phyloP scores from a whole-genome alignment of 1,140 invertebrate species.

The Drosophila erecta region DNA sequence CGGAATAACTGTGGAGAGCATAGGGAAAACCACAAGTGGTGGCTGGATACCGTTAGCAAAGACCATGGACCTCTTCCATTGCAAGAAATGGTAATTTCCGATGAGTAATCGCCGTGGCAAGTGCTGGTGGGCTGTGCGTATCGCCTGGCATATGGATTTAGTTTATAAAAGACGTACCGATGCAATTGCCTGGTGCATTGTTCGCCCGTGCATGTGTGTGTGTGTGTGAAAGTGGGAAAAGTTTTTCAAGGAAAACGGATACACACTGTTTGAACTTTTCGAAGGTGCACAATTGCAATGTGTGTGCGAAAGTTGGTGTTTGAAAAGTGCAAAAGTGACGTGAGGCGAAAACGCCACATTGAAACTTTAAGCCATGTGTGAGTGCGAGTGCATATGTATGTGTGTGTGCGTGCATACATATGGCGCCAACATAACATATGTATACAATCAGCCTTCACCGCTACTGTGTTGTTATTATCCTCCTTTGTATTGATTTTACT shows the following conservation, averaged over 20 bases:
- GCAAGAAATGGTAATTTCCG: constrained; percentile 29
- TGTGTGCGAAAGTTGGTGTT: constrained; percentile 16
- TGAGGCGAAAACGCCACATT: constrained; percentile 28
- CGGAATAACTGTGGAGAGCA: constrained; percentile 2
- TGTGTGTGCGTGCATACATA: constrained; percentile 13
- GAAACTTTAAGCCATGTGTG: background rate
- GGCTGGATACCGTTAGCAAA: constrained; percentile 7
- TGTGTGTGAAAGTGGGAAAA: constrained; percentile 53
- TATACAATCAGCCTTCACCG: constrained; percentile 26
- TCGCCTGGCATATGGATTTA: constrained; percentile 54
- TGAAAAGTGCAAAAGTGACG: constrained; percentile 44
- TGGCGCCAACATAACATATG: constrained; percentile 39
- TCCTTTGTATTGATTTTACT: constrained; percentile 73
- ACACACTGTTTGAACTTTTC: constrained; percentile 74
- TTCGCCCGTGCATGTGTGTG: constrained; percentile 21
- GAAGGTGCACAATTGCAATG: constrained; percentile 69
- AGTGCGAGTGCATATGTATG: constrained; percentile 4
- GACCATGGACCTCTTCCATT: constrained; percentile 2
- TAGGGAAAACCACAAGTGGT: constrained; percentile 34
- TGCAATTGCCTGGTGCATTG: constrained; percentile 62
- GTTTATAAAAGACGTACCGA: constrained; percentile 34
- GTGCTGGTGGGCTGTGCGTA: background rate
- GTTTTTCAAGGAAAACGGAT: constrained; percentile 81
- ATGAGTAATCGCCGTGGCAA: constrained; percentile 7
- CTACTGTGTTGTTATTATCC: constrained; percentile 8